phyloP scores from a whole-genome alignment of 1,140 invertebrate species.

The Drosophila asahinai region DNA sequence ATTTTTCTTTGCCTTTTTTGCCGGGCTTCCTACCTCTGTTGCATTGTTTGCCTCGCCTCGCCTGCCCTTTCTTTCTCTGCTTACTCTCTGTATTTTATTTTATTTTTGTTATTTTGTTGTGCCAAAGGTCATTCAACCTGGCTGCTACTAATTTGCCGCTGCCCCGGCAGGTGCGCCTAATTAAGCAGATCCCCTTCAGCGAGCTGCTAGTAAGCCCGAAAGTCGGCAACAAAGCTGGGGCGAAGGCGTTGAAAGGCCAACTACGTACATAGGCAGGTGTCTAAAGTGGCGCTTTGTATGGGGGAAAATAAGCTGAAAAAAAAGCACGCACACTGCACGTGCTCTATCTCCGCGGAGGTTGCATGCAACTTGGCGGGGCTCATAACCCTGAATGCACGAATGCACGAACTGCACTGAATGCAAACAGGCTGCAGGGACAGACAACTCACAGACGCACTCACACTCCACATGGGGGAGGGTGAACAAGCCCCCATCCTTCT shows the following conservation, averaged over 20 bases:
- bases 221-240: slow-evolving; percentile 41
- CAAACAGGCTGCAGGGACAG: slow-evolving; percentile 50
- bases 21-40: slow-evolving; percentile 31
- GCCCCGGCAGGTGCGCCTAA: slow-evolving; percentile 64
- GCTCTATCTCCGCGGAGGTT: slow-evolving; percentile 65
- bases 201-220: slow-evolving; percentile 53
- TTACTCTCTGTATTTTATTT: slow-evolving; percentile 19
- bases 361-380: slow-evolving; percentile 64
- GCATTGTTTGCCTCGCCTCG: slow-evolving; percentile 58
- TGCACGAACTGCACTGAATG: slow-evolving; percentile 70
- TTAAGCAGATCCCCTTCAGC: slow-evolving; percentile 56
- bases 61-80: slow-evolving; percentile 21
- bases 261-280: slow-evolving; percentile 60
- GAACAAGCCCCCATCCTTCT: background rate
- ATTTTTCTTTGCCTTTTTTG: slow-evolving; percentile 66
- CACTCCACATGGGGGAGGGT: slow-evolving; percentile 11
- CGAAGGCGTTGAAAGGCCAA: slow-evolving; percentile 47
- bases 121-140: slow-evolving; percentile 71
- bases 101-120: slow-evolving; percentile 25
- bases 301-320: slow-evolving; percentile 50
- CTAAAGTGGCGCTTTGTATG: slow-evolving; percentile 79
- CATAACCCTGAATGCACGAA: slow-evolving; percentile 80
- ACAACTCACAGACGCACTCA: slow-evolving; percentile 69
- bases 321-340: slow-evolving; percentile 53
- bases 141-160: slow-evolving; percentile 63